A percentile compares a stretch with the other conserved stretches of the same genome.
Evolutionary conservation across 2,113 vertebrate species (phyloP).

Genomic region (Agelaius tricolor): DNA sequence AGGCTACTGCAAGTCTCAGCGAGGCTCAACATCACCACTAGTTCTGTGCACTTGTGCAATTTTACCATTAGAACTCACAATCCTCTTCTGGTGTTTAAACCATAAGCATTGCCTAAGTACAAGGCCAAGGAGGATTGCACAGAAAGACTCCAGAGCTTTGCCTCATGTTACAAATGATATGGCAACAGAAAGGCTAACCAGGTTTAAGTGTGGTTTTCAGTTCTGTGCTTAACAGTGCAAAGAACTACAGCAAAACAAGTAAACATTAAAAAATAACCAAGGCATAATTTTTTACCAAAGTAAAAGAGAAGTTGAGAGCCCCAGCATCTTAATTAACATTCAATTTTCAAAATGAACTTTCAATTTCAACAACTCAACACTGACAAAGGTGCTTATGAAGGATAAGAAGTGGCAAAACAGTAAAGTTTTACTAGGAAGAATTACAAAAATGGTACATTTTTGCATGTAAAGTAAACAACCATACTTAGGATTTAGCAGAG

Average conservation of each 20-base stretch:
- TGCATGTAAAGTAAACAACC: not conserved
- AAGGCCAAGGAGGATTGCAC: not conserved
- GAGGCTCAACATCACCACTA: not conserved
- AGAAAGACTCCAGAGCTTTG: not conserved
- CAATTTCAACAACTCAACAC: not conserved
- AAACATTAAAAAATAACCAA: not conserved
- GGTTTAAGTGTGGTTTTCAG: not conserved
- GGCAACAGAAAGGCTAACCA: not conserved
- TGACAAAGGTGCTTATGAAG: not conserved
- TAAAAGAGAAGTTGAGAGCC: not conserved
- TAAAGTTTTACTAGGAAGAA: not conserved
- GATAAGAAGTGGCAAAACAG: not conserved
- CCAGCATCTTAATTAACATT: not conserved
- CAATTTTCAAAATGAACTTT: not conserved
- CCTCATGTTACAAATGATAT: not conserved
- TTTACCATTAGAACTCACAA: not conserved
- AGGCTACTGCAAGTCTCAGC: not conserved
- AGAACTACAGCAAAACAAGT: not conserved
- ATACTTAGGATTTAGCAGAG: not conserved
- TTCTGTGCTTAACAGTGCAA: not conserved
- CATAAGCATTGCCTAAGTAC: not conserved
- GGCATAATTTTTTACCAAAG: not conserved
- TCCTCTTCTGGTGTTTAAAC: not conserved
- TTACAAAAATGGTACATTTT: not conserved
- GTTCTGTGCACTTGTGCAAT: not conserved